Percentiles rank a stretch among this genome's conserved stretches.
Conservation (phyloP, 1,140 invertebrate species). For the Sweltsa coloradensis region DNA sequence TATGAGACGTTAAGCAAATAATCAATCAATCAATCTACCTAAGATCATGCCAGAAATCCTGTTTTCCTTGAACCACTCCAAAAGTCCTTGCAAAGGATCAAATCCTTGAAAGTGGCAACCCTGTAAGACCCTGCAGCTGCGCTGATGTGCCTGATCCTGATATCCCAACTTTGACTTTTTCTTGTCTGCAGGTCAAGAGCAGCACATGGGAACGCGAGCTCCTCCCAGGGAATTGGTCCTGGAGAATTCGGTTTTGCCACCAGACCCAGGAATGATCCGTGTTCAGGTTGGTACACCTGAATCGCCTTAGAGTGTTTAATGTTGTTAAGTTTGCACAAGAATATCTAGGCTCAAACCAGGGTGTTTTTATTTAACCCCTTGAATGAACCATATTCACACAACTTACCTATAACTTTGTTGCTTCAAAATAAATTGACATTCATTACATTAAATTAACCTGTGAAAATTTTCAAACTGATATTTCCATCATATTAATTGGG, state of each 20-base stretch:
- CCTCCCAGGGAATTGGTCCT: slow-evolving; percentile 70
- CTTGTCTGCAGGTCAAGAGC: slow-evolving; percentile 49
- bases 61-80: background rate
- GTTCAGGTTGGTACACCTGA: slow-evolving; percentile 40
- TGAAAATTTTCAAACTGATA: too few species aligned
- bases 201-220: slow-evolving; percentile 64
- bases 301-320: too few species aligned
- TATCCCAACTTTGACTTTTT: background rate
- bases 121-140: too few species aligned
- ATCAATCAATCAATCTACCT: background rate
- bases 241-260: slow-evolving; percentile 64
- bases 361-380: too few species aligned
- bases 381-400: too few species aligned
- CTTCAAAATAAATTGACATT: background rate
- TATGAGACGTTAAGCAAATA: background rate
- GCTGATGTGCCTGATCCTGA: background rate
- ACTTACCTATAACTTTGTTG: background rate
- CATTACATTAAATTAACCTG: background rate
- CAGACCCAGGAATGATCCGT: slow-evolving; percentile 53
- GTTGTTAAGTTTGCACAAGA: too few species aligned
- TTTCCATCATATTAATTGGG: too few species aligned
- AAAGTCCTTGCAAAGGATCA: background rate
- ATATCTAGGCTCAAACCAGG: too few species aligned
- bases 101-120: too few species aligned
- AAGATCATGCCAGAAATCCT: background rate